These are phyloP conservation scores for Chromoteleia sp. DNA, from an alignment of 2,888 invertebrate species.

Conservation along the genomic window DNA sequence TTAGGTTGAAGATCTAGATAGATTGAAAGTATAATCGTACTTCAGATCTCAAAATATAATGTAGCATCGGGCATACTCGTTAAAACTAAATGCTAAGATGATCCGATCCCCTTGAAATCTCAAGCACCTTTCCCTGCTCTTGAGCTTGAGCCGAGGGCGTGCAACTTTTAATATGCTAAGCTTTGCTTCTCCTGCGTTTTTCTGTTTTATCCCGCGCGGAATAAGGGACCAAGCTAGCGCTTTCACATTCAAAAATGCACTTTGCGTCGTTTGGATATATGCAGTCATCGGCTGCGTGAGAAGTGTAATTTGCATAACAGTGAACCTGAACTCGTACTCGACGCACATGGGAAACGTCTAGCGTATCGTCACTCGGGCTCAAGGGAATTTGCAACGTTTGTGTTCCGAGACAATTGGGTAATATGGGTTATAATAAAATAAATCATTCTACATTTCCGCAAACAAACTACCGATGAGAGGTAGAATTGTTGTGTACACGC, in stretches of 20 bases:
- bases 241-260: slow-evolving; percentile 70
- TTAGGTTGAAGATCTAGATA: slow-evolving; percentile 48
- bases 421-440: slow-evolving; percentile 39
- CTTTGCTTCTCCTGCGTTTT: slow-evolving; percentile 62
- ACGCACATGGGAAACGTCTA: slow-evolving; percentile 67
- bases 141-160: slow-evolving; percentile 59
- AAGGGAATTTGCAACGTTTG: slow-evolving; percentile 30
- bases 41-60: slow-evolving; percentile 58
- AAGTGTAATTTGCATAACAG: slow-evolving; percentile 70
- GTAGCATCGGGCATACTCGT: slow-evolving; percentile 69
- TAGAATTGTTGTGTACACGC: too few relatives aligned
- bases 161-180: slow-evolving; percentile 72
- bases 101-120: slow-evolving; percentile 75
- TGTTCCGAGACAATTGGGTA: slow-evolving; percentile 32
- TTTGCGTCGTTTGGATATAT: slow-evolving; percentile 62
- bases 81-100: slow-evolving; percentile 74
- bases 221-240: slow-evolving; percentile 46
- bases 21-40: slow-evolving; percentile 50
- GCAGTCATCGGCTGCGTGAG: slow-evolving; percentile 68
- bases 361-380: slow-evolving; percentile 40
- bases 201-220: slow-evolving; percentile 57
- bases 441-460: slow-evolving; percentile 35
- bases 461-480: slow-evolving; percentile 9
- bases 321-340: slow-evolving; percentile 55
- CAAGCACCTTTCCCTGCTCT: slow-evolving; percentile 70